Conservation (phyloP, 1,140 invertebrate species). For the Heliconius eleuchia region DNA sequence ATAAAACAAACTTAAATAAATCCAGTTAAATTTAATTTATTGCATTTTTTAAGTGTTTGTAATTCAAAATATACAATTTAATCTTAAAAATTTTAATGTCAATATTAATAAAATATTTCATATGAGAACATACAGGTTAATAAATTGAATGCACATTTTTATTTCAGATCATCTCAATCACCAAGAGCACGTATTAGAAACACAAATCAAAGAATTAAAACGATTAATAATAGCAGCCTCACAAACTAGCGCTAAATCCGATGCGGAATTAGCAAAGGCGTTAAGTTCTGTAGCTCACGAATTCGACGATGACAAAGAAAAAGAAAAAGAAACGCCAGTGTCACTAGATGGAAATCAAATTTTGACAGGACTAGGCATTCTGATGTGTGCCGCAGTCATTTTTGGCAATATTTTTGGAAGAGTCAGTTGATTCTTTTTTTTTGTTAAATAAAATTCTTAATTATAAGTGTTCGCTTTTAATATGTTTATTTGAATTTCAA, state of each 20-base stretch:
- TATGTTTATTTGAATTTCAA: neutral
- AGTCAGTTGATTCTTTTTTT: conserved; percentile 55
- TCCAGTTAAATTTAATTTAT: too few relatives aligned
- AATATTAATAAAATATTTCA: too few relatives aligned
- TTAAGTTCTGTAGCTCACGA: conserved; percentile 65
- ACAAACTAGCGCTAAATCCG: conserved; percentile 65
- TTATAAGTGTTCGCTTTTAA: conserved; percentile 2
- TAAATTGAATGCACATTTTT: neutral
- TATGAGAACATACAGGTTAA: neutral
- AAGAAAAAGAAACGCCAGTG: conserved; percentile 41
- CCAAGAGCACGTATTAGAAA: conserved; percentile 61
- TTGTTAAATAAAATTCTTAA: neutral
- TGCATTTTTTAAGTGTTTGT: too few relatives aligned
- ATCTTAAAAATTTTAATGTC: too few relatives aligned
- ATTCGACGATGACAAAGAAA: conserved; percentile 62
- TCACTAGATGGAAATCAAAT: conserved; percentile 61
- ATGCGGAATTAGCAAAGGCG: conserved; percentile 65
- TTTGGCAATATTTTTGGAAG: conserved; percentile 65
- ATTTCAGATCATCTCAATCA: conserved; percentile 69
- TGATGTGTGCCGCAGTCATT: conserved; percentile 64
- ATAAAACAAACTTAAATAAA: too few relatives aligned
- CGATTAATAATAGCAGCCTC: conserved; percentile 57
- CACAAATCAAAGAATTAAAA: conserved; percentile 63
- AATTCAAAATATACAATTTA: too few relatives aligned
- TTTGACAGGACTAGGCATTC: conserved; percentile 58